Evolutionary conservation across 2,888 invertebrate genomes (phyloP), one percentile per base, ranked within the genome.

Genomic region (Lottia gigantea): DNA sequence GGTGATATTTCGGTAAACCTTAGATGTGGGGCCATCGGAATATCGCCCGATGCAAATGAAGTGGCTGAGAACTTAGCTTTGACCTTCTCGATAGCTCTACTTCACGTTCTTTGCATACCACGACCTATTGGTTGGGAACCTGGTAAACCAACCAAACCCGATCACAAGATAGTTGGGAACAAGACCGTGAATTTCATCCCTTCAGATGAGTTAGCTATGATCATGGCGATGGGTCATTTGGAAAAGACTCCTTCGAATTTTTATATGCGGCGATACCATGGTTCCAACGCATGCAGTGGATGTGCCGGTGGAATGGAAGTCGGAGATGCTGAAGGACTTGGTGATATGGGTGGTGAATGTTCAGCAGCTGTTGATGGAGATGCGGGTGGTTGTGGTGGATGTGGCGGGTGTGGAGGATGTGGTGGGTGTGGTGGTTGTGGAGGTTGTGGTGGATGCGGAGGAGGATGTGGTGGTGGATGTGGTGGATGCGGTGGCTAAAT

Each of bases 81-180:
- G 68, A 87, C 89, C 12, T 90, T 90, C 83, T 85, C 88, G 63
- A 87, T 90, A 12, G 85, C 90, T n/a, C 83, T 90, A 8, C 84
- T 90, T n/a, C 90, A 90, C 76, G 89, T 90, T n/a, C 84, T 90
- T 12, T 90, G 90, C 77, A 89, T 90, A 79, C 90, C 90, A 0
- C 87, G 90, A 65, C 82, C 83, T 7, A 62, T 70, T 14, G 67
- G 67, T 70, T 76, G 76, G 75, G 47, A 63, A 16, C 75, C 78
- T 8, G 72, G 74, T 7, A 47, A 76, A 23, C 67, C 72, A 14
- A 66, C 73, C 11, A 71, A 73, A 14, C 70, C 72, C 11, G 55
- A 72, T 16, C 62, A 68, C 31, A 72, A 67, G 16, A 45, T 40
- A 67, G 61, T 75, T 1, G 70, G 61, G 2, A 67, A 71, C 25